Evolutionary conservation across 2,797 vertebrate species (phyloP).

Genomic region (Anguilla pacifica): DNA sequence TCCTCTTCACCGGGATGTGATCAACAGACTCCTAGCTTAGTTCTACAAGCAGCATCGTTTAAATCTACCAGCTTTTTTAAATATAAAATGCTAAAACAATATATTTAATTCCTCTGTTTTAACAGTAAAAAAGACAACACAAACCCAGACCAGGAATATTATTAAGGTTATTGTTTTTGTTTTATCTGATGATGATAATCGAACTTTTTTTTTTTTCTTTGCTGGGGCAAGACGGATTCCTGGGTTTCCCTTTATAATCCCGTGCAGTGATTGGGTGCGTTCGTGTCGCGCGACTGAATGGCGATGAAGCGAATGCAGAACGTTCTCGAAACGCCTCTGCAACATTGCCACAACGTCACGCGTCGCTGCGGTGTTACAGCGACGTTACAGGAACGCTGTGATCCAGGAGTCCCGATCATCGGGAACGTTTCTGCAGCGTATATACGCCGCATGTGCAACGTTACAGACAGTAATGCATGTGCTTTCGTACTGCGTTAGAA

Average conservation of each 20-base stretch:
- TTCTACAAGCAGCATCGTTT: conserved; percentile 5
- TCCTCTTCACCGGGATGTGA: conserved; percentile 54
- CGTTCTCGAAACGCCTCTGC: neutral
- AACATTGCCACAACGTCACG: neutral
- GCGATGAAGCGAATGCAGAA: neutral
- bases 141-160: conserved; percentile 27
- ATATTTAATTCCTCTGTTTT: neutral
- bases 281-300: neutral
- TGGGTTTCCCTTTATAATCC: neutral
- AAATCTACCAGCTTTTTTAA: conserved; percentile 14
- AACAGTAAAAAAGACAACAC: conserved; percentile 25
- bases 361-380: neutral
- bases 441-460: neutral
- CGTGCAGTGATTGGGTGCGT: neutral
- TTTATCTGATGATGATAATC: neutral
- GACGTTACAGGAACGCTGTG: neutral
- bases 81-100: neutral
- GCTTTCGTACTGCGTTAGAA: neutral
- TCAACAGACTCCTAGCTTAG: conserved; percentile 18
- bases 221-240: neutral
- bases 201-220: neutral
- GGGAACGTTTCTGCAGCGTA: neutral
- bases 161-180: conserved; percentile 29
- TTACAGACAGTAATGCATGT: neutral
- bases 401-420: neutral